Evolutionary conservation across 2,797 vertebrate genomes (phyloP).

Genomic region (Rhinogobio ventralis): DNA sequence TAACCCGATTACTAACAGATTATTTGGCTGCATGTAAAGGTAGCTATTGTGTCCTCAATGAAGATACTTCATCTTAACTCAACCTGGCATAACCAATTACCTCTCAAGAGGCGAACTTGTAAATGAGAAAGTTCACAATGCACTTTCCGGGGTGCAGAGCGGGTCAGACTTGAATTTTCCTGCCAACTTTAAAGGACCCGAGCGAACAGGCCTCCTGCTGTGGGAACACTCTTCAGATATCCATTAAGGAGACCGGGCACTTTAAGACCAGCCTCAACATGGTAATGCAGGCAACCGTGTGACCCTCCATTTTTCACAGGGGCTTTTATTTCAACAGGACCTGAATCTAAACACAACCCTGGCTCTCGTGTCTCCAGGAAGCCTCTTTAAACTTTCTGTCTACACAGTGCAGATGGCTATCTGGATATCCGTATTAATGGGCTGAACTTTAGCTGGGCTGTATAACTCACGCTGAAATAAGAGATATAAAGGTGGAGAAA

Average conservation of each 20-base stretch:
- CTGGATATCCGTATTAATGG: slow-evolving; percentile 40
- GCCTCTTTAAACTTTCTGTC: slow-evolving; percentile 44
- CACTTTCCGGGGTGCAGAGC: not conserved
- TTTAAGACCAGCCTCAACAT: slow-evolving; percentile 25
- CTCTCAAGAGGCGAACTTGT: not conserved
- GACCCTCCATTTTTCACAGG: slow-evolving; percentile 6
- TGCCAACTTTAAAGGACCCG: not conserved
- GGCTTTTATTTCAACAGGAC: slow-evolving; percentile 40
- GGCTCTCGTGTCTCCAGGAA: slow-evolving; percentile 40
- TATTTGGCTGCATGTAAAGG: not conserved
- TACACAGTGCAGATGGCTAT: slow-evolving; percentile 49
- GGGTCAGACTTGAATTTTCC: not conserved
- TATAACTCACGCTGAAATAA: slow-evolving; percentile 35
- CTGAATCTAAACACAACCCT: slow-evolving; percentile 41
- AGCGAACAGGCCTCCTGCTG: slow-evolving; percentile 10
- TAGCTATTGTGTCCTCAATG: not conserved
- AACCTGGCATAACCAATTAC: not conserved
- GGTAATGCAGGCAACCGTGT: not conserved
- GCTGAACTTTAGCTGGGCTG: slow-evolving; percentile 31
- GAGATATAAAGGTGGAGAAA: slow-evolving; percentile 35
- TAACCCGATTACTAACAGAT: not conserved
- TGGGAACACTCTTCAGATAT: slow-evolving; percentile 10
- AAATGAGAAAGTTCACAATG: slow-evolving; percentile 12
- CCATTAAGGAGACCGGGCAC: slow-evolving; percentile 19
- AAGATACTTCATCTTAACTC: not conserved